Conservation (phyloP, 1,140 invertebrate species). For the Leptonema lineaticorne region DNA sequence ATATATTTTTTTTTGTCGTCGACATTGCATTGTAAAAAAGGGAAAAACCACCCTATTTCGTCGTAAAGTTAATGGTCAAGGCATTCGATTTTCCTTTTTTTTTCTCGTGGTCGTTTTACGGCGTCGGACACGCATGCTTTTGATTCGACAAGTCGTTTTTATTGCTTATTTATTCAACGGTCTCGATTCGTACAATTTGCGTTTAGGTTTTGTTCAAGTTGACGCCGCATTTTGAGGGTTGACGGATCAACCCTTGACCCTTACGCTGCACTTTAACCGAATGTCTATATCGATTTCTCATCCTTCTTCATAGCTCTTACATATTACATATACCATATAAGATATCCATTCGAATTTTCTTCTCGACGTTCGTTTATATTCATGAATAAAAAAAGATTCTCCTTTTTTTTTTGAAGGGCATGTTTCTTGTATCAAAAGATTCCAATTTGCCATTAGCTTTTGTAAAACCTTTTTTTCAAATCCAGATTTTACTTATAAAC, state of each 20-base stretch:
- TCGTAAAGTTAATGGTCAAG: slow-evolving; percentile 21
- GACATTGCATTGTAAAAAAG: slow-evolving; percentile 20
- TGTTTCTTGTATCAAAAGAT: too few species aligned
- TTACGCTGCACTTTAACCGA: background rate
- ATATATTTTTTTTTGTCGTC: background rate
- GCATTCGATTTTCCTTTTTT: slow-evolving; percentile 6
- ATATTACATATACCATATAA: too few species aligned
- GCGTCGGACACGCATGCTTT: slow-evolving; percentile 1
- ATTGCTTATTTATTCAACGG: slow-evolving; percentile 23
- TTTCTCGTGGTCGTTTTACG: slow-evolving; percentile 17
- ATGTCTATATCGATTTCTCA: too few species aligned
- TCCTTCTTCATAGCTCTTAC: too few species aligned
- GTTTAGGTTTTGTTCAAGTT: background rate
- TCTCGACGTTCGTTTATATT: too few species aligned
- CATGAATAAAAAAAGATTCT: too few species aligned
- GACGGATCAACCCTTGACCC: background rate
- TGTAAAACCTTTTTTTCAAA: too few species aligned
- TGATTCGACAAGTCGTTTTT: slow-evolving; percentile 22
- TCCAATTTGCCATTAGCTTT: too few species aligned
- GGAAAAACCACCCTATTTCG: slow-evolving; percentile 10
- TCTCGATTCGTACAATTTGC: background rate
- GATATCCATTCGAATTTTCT: too few species aligned
- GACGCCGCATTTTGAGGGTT: background rate
- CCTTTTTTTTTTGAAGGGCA: too few species aligned
- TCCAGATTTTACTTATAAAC: too few species aligned